Evolutionary conservation across 1,140 invertebrate species (phyloP), one percentile per base, ranked within the genome.

Genomic region (Agraylea sexmaculata): DNA sequence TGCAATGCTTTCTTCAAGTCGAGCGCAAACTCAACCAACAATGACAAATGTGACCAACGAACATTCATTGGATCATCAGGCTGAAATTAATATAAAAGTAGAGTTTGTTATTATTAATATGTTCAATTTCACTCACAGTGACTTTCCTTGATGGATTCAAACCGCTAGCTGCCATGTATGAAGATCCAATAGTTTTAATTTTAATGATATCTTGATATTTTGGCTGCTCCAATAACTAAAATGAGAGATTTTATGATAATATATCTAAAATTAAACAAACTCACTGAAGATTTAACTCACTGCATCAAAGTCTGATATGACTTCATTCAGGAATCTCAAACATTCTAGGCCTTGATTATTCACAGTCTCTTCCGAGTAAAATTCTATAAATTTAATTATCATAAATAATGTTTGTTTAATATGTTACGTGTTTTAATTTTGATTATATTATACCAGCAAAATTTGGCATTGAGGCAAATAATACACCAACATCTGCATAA

Each of bases 111-210:
- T n/a, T n/a, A n/a, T 32, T 15, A n/a, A n/a, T 10, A 7, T 32
- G 36, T 25, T 25, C n/a, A 7, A 7, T 25, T 25, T 7, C 22
- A 53, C 46, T 54, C 56, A 80, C 78, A 65, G 77, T 73, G 42
- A 77, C 70, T 52, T 75, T 69, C 54, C 72, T 71, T 12, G 77
- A 70, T 23, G 80, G 73, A 54, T 84, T 87, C 47, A 93, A 70
- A 27, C 92, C 93, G 48, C 88, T 90, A 0, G 92, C 91, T 27
- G 90, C 91, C 93, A 97, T 97, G 56, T 96, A 97, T 0, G 91
- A 95, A 1, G 90, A 92, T 18, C 91, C 87, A 50, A 97, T 96
- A 10, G 93, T 97, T 66, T 97, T 97, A 33, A 97, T 97, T 72
- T 97, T 97, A 37, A 90, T 92, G 22, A 94, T 89, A 53, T 87